phyloP scores from a whole-genome alignment of 2,888 invertebrate species.

The Ichneumoninae sp. region DNA sequence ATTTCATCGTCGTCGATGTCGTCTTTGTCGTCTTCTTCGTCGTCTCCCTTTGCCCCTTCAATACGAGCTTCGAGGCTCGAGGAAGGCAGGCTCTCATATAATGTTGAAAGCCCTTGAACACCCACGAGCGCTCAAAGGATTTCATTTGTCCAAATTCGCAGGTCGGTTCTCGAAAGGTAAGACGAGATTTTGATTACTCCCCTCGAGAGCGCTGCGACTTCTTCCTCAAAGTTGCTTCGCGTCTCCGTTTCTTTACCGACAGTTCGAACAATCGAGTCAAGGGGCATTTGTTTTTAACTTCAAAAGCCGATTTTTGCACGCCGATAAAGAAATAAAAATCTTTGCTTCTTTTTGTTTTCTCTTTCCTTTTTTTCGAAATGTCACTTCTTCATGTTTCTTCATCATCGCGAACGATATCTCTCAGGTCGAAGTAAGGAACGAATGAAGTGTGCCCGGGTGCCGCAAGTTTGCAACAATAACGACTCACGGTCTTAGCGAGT shows the following conservation, averaged over 20 bases:
- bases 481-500: neutral
- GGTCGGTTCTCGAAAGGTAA: slow-evolving; percentile 24
- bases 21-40: slow-evolving; percentile 25
- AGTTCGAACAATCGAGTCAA: neutral
- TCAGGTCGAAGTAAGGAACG: neutral
- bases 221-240: neutral
- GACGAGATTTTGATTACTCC: slow-evolving; percentile 43
- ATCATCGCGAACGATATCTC: neutral
- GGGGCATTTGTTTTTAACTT: neutral
- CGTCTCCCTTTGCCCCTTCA: slow-evolving; percentile 23
- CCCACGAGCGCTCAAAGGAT: slow-evolving; percentile 30
- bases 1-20: slow-evolving; percentile 15
- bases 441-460: neutral
- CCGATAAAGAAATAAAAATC: neutral
- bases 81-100: neutral
- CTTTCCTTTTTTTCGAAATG: neutral
- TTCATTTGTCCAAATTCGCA: slow-evolving; percentile 46
- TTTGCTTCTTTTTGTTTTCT: neutral
- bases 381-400: neutral
- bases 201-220: neutral
- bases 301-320: neutral
- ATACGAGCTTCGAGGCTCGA: slow-evolving; percentile 27
- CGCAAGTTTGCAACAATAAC: neutral
- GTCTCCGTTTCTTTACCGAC: neutral
- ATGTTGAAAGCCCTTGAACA: slow-evolving; percentile 13